Base-by-base conservation (phyloP, 2,113 vertebrate species). In the Pomatorhinus ruficollis region DNA sequence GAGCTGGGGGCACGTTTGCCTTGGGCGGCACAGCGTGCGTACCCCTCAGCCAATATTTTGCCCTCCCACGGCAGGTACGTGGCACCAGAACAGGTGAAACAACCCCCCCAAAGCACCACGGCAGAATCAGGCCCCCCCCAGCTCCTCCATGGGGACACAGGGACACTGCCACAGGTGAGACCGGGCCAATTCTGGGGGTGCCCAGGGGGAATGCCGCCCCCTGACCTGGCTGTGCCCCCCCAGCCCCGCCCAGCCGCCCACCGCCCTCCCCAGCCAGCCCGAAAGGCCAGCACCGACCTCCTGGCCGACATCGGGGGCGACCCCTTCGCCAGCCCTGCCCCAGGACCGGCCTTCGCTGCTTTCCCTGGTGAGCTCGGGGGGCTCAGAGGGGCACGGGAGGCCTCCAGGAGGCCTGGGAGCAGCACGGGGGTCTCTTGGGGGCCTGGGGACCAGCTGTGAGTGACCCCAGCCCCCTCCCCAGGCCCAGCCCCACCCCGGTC, bases 1-100 rank as follows among this genome's bases (percentile, higher is more conserved):
- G 47, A 20, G 10, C 2, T 15, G 21, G 37, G 66, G 31, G 21
- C 3, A 0, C 12, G 1, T 42, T n/a, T 20, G 6, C 1, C 2
- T 8, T 9, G 39, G 53, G 9, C 27, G 30, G 39, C 33, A 10
- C 33, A 3, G 33, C 1, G 1, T 22, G 27, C 31, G 33, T 5
- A 11, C 3, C 10, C 3, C 21, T 31, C 47, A 16, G 13, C 9
- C 47, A 6, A 15, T 50, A 9, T 45, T 72, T 37, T 71, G 27
- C 22, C 11, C 27, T 35, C 11, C 12, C 21, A 0, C 1, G 37
- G 33, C 47, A 83, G 81, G 81, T 83, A 72, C 1, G 39, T 83
- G 57, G 47, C 68, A 2, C 68, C 81, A 11, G 68, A 83, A 11
- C 68, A 71, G 13, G 39, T 4, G 33, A 83, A 83, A 33, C 17